These are phyloP conservation scores for Pelusios castaneus DNA, from an alignment of 2,113 vertebrate species.

Conservation along the genomic window DNA sequence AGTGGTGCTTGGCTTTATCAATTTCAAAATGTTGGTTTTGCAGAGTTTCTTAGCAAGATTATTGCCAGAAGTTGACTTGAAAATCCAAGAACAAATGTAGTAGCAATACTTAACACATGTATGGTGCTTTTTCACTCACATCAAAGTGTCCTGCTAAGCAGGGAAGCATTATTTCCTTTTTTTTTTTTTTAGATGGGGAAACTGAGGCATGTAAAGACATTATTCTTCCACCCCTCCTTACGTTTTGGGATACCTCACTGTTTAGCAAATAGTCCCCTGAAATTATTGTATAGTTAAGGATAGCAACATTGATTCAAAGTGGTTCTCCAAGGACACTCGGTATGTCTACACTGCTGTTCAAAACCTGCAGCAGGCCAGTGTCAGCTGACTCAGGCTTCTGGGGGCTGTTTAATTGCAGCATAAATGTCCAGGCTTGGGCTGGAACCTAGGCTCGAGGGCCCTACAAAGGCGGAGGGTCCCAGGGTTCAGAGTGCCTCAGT, in stretches of 20 bases:
- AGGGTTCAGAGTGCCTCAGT: background rate
- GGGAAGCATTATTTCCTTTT: background rate
- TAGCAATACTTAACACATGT: too few relatives aligned
- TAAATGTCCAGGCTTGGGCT: too few relatives aligned
- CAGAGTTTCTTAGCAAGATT: background rate
- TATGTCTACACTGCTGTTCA: background rate
- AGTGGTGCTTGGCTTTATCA: background rate
- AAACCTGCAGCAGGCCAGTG: background rate
- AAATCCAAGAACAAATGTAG: background rate
- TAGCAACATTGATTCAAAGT: background rate
- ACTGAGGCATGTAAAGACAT: background rate
- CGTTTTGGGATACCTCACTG: background rate
- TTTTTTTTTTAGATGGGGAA: background rate
- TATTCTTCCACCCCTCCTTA: background rate
- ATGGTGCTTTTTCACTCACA: background rate
- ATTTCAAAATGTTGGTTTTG: background rate
- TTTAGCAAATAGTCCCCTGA: background rate
- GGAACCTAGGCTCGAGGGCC: too few relatives aligned
- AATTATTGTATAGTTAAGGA: background rate
- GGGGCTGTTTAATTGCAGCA: too few relatives aligned
- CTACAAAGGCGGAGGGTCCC: too few relatives aligned
- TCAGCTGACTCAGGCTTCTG: background rate
- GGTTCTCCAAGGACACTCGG: background rate
- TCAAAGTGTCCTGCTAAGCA: background rate
- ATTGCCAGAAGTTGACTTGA: background rate